These are phyloP conservation scores for Speoplatyrhinus poulsoni DNA, from an alignment of 2,113 vertebrate species.

Conservation along the genomic window DNA sequence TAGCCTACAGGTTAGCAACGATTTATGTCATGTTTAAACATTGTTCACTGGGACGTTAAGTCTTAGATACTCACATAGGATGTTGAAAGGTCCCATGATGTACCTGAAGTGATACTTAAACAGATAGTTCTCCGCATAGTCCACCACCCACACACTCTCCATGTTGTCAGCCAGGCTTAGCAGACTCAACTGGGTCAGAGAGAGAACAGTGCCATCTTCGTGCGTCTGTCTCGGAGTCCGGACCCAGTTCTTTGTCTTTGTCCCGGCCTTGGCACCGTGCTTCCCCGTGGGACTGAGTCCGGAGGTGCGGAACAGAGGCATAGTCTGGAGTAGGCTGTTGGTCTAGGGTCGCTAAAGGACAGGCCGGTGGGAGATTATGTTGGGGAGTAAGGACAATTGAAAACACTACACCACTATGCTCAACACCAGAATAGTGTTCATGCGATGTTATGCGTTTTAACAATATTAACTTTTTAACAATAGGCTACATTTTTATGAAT, in stretches of 20 bases:
- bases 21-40: too few species aligned
- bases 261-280: neutral
- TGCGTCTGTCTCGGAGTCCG: conserved; percentile 18
- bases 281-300: neutral
- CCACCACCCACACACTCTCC: conserved; percentile 80
- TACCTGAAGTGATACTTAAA: conserved; percentile 80
- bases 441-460: too few species aligned
- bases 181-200: conserved; percentile 74
- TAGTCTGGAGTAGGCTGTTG: neutral
- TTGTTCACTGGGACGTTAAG: neutral
- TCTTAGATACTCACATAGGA: conserved; percentile 74
- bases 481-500: too few species aligned
- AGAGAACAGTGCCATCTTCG: conserved; percentile 26
- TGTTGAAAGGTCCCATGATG: conserved; percentile 83
- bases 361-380: too few species aligned
- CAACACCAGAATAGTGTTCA: too few species aligned
- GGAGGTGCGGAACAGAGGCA: conserved; percentile 60
- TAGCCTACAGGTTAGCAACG: too few species aligned
- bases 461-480: too few species aligned
- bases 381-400: too few species aligned
- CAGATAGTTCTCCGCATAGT: conserved; percentile 82
- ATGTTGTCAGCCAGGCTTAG: conserved; percentile 80
- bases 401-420: too few species aligned
- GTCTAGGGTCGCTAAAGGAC: neutral
- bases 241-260: neutral